These are phyloP conservation scores for Solenopsis fugax DNA, from an alignment of 1,140 invertebrate species.

Conservation along the genomic window DNA sequence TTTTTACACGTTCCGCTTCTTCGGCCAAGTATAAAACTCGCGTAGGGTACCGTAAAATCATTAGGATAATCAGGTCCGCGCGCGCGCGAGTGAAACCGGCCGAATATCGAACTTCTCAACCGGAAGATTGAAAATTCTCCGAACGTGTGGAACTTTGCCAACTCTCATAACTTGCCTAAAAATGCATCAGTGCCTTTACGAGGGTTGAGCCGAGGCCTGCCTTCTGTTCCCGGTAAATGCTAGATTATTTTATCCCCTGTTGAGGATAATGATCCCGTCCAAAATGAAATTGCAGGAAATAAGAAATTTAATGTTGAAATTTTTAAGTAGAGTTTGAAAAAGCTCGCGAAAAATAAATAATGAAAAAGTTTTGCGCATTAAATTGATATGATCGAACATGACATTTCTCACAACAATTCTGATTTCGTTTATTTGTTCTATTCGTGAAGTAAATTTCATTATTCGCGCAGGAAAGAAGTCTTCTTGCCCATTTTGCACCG, in stretches of 20 bases:
- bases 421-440: slow-evolving; percentile 10
- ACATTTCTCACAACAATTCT: not conserved
- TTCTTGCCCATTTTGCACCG: slow-evolving; percentile 6
- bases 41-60: slow-evolving; percentile 43
- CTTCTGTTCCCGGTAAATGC: slow-evolving; percentile 20
- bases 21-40: slow-evolving; percentile 34
- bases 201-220: not conserved
- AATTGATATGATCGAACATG: not conserved
- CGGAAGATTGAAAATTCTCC: slow-evolving; percentile 59
- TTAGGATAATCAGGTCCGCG: slow-evolving; percentile 55
- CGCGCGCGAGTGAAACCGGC: slow-evolving; percentile 35
- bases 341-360: not conserved
- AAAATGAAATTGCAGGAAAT: slow-evolving; percentile 10
- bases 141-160: slow-evolving; percentile 59
- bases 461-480: not conserved
- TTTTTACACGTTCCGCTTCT: slow-evolving; percentile 36
- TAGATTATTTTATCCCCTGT: slow-evolving; percentile 2
- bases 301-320: slow-evolving; percentile 27
- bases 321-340: not conserved
- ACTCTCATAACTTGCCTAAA: slow-evolving; percentile 44
- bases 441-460: slow-evolving; percentile 18
- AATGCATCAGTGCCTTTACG: slow-evolving; percentile 13
- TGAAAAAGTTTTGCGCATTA: not conserved
- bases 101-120: slow-evolving; percentile 55
- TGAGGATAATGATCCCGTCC: not conserved